Conservation (phyloP, 2,113 vertebrate species). For the Apistogramma diplotaenia region DNA sequence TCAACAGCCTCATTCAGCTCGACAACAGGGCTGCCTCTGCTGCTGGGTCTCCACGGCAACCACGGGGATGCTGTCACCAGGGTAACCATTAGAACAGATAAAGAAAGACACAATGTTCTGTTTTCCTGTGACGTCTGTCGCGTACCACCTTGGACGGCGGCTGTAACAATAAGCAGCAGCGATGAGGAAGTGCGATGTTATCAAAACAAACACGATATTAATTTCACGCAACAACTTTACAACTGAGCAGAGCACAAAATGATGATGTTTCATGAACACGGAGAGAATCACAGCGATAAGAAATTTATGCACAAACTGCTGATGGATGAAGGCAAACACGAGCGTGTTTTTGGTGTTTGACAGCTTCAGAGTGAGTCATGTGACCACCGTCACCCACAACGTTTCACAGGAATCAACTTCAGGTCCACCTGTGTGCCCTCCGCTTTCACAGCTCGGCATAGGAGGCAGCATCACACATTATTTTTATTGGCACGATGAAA, state of each 20-base stretch:
- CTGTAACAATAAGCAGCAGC: not conserved
- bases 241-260: slow-evolving; percentile 12
- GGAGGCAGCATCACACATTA: not conserved
- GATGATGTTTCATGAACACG: not conserved
- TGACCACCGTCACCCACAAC: not conserved
- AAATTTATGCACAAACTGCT: not conserved
- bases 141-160: not conserved
- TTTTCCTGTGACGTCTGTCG: slow-evolving; percentile 11
- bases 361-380: not conserved
- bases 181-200: not conserved
- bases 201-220: not conserved
- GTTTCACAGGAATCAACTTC: not conserved
- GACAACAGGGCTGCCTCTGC: slow-evolving; percentile 42
- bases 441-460: slow-evolving; percentile 10
- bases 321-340: not conserved
- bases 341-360: not conserved
- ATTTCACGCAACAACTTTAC: not conserved
- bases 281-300: not conserved
- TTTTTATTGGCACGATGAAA: slow-evolving; percentile 30
- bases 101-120: slow-evolving; percentile 38
- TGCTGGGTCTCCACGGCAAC: slow-evolving; percentile 56
- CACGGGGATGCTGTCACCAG: slow-evolving; percentile 60
- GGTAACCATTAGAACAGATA: slow-evolving; percentile 51
- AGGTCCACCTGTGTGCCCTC: not conserved
- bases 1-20: slow-evolving; percentile 26